Evolutionary conservation across 2,888 invertebrate species (phyloP).

Genomic region (Orchestes rusci): DNA sequence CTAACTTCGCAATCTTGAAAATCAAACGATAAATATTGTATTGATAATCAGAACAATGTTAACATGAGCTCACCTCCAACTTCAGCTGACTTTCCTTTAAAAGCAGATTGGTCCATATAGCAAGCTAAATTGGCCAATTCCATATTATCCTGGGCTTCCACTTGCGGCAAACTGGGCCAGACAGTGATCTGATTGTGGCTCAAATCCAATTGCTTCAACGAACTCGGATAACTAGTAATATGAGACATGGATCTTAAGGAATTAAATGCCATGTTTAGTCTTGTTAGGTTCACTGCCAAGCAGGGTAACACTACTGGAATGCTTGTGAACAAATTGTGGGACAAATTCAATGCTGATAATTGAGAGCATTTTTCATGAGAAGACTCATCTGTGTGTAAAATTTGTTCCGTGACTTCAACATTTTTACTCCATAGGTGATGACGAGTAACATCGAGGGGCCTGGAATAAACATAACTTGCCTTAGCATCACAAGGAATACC

Average conservation of each 20-base stretch:
- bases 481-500: too few relatives aligned
- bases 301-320: conserved; percentile 88
- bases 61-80: conserved; percentile 33
- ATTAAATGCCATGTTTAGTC: conserved; percentile 89
- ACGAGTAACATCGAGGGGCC: conserved; percentile 59
- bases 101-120: conserved; percentile 42
- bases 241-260: conserved; percentile 72
- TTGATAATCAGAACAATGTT: not conserved
- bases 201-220: conserved; percentile 84
- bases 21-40: not conserved
- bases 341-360: conserved; percentile 72
- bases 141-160: conserved; percentile 51
- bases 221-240: conserved; percentile 83
- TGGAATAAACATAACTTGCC: conserved; percentile 33
- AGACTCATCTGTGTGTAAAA: conserved; percentile 51
- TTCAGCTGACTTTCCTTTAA: conserved; percentile 38
- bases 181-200: conserved; percentile 86
- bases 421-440: conserved; percentile 70
- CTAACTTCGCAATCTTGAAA: too few relatives aligned
- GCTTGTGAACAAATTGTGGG: conserved; percentile 83
- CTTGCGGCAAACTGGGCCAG: conserved; percentile 82
- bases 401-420: conserved; percentile 60
- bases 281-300: conserved; percentile 75
- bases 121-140: conserved; percentile 65
- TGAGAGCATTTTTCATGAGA: conserved; percentile 56